Conservation (phyloP, 2,888 invertebrate genomes). For the Schrankia costaestrigalis region DNA sequence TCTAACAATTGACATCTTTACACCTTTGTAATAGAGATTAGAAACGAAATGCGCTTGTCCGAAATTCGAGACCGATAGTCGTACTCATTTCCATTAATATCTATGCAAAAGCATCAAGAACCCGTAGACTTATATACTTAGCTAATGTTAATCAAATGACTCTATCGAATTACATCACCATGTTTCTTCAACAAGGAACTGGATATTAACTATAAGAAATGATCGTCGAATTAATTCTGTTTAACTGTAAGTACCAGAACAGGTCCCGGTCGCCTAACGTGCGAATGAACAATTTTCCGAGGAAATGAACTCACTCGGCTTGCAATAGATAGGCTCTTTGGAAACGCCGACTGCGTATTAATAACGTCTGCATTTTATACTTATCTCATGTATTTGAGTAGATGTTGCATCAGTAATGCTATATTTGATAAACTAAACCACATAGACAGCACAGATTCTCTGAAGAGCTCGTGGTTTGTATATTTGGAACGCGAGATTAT, state of each 20-base stretch:
- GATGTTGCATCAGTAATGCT: slow-evolving; percentile 28
- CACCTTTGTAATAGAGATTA: slow-evolving; percentile 42
- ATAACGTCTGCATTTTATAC: slow-evolving; percentile 36
- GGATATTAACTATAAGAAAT: slow-evolving; percentile 26
- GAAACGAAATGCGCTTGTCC: slow-evolving; percentile 33
- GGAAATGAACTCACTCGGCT: slow-evolving; percentile 44
- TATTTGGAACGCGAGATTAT: slow-evolving; percentile 42
- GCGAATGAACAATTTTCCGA: slow-evolving; percentile 55
- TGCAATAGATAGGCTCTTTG: slow-evolving; percentile 42
- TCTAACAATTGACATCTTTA: slow-evolving; percentile 42
- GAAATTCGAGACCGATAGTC: slow-evolving; percentile 33
- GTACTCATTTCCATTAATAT: slow-evolving; percentile 51
- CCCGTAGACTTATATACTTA: slow-evolving; percentile 38
- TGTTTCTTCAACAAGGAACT: slow-evolving; percentile 31
- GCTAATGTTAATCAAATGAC: slow-evolving; percentile 49
- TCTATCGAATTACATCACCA: slow-evolving; percentile 48
- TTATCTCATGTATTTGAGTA: slow-evolving; percentile 26
- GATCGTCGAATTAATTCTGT: slow-evolving; percentile 35
- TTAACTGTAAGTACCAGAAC: slow-evolving; percentile 31
- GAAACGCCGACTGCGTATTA: slow-evolving; percentile 28
- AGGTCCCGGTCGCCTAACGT: slow-evolving; percentile 27
- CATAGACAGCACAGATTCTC: slow-evolving; percentile 25
- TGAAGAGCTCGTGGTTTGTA: slow-evolving; percentile 32
- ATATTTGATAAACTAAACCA: slow-evolving; percentile 27
- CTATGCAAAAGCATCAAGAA: slow-evolving; percentile 50